Evolutionary conservation across 2,888 invertebrate species (phyloP).

Genomic region (Standfussiana lucernea): DNA sequence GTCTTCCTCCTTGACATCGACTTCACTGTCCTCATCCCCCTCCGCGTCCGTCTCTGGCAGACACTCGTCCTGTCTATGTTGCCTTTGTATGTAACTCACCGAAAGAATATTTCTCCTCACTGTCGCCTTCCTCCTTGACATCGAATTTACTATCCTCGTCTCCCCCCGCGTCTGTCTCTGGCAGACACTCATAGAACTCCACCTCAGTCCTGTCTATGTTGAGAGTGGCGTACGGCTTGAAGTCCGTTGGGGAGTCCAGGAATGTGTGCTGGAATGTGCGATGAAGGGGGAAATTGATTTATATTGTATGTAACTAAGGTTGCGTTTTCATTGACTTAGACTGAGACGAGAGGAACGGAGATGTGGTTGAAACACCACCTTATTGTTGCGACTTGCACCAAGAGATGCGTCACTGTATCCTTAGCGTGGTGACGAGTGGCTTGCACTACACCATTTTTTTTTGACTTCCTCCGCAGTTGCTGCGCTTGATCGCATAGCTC

Average conservation of each 20-base stretch:
- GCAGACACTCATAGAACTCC: neutral
- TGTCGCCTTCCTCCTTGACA: conserved; percentile 22
- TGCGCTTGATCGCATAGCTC: too few relatives aligned
- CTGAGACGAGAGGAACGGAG: neutral
- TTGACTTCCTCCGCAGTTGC: too few relatives aligned
- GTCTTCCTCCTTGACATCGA: conserved; percentile 35
- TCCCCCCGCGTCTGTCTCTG: neutral
- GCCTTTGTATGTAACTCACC: conserved; percentile 23
- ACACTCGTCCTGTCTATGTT: conserved; percentile 50
- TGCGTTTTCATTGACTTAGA: neutral
- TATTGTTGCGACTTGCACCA: neutral
- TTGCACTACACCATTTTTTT: too few relatives aligned
- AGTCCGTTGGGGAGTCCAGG: conserved; percentile 80
- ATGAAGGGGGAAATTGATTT: neutral
- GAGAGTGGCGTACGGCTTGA: conserved; percentile 69
- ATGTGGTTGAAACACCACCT: neutral
- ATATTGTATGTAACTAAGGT: neutral
- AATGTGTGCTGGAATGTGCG: conserved; percentile 82
- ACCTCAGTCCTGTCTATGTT: conserved; percentile 50
- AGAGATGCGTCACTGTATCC: neutral
- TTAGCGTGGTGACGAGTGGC: neutral
- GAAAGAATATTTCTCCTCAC: conserved; percentile 20
- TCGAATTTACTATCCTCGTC: neutral
- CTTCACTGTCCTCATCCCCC: rapidly evolving
- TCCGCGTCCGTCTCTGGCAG: neutral